Evolutionary conservation across 2,888 invertebrate species (phyloP), one percentile per base, ranked within the genome.

Genomic region (Ophonus ardosiacus): DNA sequence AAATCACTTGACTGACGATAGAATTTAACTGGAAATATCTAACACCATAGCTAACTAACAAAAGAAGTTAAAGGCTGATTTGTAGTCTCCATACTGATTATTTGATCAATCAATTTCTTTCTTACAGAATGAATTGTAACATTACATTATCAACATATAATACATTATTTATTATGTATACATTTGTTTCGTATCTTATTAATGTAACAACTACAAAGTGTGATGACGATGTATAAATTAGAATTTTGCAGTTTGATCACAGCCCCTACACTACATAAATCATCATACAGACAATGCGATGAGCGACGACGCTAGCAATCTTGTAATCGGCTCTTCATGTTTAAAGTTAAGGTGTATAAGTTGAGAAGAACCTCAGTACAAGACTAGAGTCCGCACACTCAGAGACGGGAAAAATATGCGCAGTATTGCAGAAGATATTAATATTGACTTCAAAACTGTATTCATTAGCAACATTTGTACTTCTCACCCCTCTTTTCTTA

Each of bases 251-350:
- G 86, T 85, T 87, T 86, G 85, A 88, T 89, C 89, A 89, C 89
- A 89, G 89, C 89, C 89, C 89, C 89, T 89, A 87, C 88, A 87
- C 89, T 85, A 85, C 85, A 85, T 59, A 80, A 59, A 80, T 85
- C 80, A 85, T 85, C 80, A 85, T 85, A 80, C 85, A 85, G 85
- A 85, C 85, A 85, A 79, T 80, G 17, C 57, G 63, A 15, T n/a
- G 38, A 63, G 17, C 71, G 43, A 15, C 3, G 38, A 63, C 61
- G 61, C 15, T 80, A 80, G 40, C 18, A 80, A 17, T 61, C 59
- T 80, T 61, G 56, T 63, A 43, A 8, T 10, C n/a, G 40, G 80
- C 13, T 17, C 68, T 68, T n/a, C 7, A 13, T 7, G 1, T 24
- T 63, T 21, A 24, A 21, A 51, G 43, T 63, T 24, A 21, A 13